These are phyloP conservation scores for Sebastes matsubarae DNA, from an alignment of 2,797 vertebrate species.

Conservation along the genomic window DNA sequence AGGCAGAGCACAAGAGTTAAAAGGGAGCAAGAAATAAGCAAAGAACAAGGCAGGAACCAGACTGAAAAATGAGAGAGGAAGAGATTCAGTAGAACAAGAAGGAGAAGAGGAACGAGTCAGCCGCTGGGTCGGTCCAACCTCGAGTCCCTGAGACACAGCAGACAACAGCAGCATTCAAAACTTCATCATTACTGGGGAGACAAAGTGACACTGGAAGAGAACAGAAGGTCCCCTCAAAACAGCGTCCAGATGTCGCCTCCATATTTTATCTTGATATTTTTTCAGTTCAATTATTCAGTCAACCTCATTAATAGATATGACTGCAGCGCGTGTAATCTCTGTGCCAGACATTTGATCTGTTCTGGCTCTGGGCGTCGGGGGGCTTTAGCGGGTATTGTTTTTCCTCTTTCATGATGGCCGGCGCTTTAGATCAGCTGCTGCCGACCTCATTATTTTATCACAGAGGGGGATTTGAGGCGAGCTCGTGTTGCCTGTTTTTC, in stretches of 20 bases:
- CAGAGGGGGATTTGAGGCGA: slow-evolving; percentile 32
- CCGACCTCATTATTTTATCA: slow-evolving; percentile 65
- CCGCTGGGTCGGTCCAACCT: background rate
- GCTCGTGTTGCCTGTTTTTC: slow-evolving; percentile 33
- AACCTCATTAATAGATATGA: slow-evolving; percentile 71
- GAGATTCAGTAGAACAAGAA: background rate
- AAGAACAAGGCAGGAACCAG: background rate
- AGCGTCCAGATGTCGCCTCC: slow-evolving; percentile 64
- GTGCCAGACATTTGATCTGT: slow-evolving; percentile 67
- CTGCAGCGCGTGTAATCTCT: slow-evolving; percentile 54
- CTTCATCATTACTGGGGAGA: slow-evolving; percentile 29
- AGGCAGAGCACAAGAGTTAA: background rate
- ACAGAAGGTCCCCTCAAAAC: slow-evolving; percentile 38
- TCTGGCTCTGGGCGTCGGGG: slow-evolving; percentile 42
- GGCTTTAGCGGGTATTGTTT: slow-evolving; percentile 57
- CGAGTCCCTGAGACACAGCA: background rate
- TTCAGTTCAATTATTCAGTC: slow-evolving; percentile 70
- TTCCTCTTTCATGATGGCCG: slow-evolving; percentile 59
- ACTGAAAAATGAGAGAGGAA: background rate
- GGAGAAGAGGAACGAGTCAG: background rate
- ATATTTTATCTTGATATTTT: slow-evolving; percentile 70
- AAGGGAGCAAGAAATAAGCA: slow-evolving; percentile 1
- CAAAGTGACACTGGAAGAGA: slow-evolving; percentile 37
- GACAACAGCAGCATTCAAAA: slow-evolving; percentile 19
- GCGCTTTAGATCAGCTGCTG: slow-evolving; percentile 48